phyloP scores from a whole-genome alignment of 2,113 vertebrate species.

The Bubo blakistoni region DNA sequence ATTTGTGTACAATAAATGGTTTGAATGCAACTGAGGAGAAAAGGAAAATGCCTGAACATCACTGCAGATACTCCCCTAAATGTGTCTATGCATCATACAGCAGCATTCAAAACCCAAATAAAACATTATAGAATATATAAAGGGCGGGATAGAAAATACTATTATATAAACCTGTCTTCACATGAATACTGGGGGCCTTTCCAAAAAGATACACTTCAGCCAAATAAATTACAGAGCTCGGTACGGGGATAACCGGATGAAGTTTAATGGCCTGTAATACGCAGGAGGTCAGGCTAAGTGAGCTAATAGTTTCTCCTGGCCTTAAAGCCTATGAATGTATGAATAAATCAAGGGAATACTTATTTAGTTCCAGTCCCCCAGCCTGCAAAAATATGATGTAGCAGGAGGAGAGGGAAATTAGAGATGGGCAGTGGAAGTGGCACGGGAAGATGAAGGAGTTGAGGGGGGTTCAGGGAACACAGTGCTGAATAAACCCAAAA shows the following conservation, averaged over 20 bases:
- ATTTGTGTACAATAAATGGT: not conserved
- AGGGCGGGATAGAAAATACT: not conserved
- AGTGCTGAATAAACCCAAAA: not conserved
- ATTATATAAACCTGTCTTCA: conserved; percentile 31
- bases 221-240: not conserved
- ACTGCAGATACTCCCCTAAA: not conserved
- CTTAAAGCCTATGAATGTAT: conserved; percentile 5
- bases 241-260: not conserved
- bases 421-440: rapidly evolving
- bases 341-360: conserved; percentile 18
- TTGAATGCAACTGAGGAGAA: not conserved
- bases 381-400: not conserved
- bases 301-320: not conserved
- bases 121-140: conserved; percentile 12
- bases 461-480: not conserved
- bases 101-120: conserved; percentile 2
- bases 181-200: conserved; percentile 6
- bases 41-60: not conserved
- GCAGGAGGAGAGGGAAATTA: not conserved
- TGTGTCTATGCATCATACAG: not conserved
- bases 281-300: not conserved
- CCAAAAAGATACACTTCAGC: not conserved
- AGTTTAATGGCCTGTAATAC: conserved; percentile 17
- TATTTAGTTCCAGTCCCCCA: not conserved
- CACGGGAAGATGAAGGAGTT: not conserved